These are phyloP conservation scores for Pristiophorus japonicus DNA, from an alignment of 2,113 vertebrate genomes.

Conservation along the genomic window DNA sequence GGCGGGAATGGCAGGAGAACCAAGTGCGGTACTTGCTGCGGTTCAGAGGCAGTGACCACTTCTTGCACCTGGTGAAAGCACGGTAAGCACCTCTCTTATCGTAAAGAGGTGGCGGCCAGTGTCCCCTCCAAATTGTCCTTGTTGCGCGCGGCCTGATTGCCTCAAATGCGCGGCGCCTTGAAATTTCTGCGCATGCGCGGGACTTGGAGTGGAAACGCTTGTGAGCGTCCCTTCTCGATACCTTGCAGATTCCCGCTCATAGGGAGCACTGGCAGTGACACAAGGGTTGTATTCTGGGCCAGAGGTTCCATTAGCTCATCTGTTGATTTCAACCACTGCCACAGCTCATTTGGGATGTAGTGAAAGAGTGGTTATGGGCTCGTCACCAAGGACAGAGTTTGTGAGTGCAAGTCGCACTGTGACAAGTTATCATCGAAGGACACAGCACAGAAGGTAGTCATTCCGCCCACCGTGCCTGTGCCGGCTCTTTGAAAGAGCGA, in stretches of 20 bases:
- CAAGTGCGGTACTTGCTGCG: not conserved
- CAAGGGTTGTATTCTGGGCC: not conserved
- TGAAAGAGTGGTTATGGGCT: not conserved
- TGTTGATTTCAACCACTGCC: not conserved
- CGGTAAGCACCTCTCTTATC: not conserved
- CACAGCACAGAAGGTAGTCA: not conserved
- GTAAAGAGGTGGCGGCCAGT: not conserved
- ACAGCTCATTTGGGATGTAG: not conserved
- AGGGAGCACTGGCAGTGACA: not conserved
- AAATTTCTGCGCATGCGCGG: too few species aligned
- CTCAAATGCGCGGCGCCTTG: too few species aligned
- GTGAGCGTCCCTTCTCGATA: too few species aligned
- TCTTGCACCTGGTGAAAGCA: conserved; percentile 4
- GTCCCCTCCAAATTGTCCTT: too few species aligned
- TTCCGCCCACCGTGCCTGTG: not conserved
- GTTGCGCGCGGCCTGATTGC: too few species aligned
- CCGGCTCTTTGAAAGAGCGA: not conserved
- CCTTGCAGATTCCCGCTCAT: too few species aligned
- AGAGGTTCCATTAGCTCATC: not conserved
- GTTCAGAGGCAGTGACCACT: not conserved
- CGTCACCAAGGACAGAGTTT: not conserved
- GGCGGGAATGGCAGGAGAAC: not conserved
- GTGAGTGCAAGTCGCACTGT: not conserved
- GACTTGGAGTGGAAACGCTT: too few species aligned
- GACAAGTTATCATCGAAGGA: not conserved